A percentile compares a stretch with the other conserved stretches of the same genome.
These are phyloP conservation scores for Anoura caudifer DNA, from an alignment of 2,113 vertebrate species.

Conservation along the genomic window DNA sequence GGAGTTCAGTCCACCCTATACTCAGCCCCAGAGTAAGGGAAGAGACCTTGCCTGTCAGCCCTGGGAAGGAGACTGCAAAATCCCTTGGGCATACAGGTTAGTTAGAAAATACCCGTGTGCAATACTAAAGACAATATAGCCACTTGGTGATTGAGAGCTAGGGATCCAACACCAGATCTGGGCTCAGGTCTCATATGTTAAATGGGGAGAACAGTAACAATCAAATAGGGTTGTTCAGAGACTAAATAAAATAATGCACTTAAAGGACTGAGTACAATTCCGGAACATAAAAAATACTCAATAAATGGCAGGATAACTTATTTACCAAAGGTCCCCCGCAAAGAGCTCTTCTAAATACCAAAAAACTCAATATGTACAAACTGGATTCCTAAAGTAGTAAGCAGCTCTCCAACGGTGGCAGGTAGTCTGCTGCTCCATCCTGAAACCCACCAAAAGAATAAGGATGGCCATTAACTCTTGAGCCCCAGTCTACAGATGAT, in stretches of 20 bases:
- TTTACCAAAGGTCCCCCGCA: slow-evolving; percentile 19
- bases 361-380: slow-evolving; percentile 11
- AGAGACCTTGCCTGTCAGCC: background rate
- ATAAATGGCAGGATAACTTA: background rate
- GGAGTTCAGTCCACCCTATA: background rate
- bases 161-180: background rate
- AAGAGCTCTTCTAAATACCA: slow-evolving; percentile 2
- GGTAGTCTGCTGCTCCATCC: background rate
- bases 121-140: background rate
- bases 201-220: slow-evolving; percentile 10
- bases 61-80: background rate
- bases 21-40: background rate
- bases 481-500: background rate
- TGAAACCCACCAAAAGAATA: background rate
- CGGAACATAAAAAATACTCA: background rate
- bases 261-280: background rate
- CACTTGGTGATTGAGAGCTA: slow-evolving; percentile 10
- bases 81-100: background rate
- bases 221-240: background rate
- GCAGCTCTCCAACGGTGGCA: slow-evolving; percentile 6
- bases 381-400: background rate
- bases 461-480: background rate
- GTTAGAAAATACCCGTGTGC: background rate
- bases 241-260: slow-evolving; percentile 31
- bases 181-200: background rate